Conservation (phyloP, 2,113 vertebrate species). For the Orthochromis malagaraziensis region DNA sequence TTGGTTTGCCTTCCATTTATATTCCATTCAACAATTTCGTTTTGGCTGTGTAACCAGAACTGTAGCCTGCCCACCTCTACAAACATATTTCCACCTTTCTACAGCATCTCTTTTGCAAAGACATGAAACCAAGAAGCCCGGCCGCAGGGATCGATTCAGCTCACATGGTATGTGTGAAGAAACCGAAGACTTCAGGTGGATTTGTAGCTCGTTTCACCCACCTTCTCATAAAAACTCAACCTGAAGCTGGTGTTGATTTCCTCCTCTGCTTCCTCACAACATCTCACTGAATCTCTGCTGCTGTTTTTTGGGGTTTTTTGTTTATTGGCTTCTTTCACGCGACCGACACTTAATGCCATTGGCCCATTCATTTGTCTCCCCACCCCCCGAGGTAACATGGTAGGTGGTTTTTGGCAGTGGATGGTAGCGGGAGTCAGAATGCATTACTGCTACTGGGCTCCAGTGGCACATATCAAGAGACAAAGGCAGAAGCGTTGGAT, state of each 20-base stretch:
- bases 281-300: background rate
- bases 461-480: background rate
- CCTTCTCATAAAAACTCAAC: background rate
- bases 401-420: slow-evolving; percentile 15
- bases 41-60: background rate
- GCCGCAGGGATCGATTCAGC: background rate
- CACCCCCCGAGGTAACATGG: background rate
- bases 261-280: background rate
- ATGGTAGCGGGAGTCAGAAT: slow-evolving; percentile 13
- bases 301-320: background rate
- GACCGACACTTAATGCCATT: background rate
- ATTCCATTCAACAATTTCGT: background rate
- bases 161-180: background rate
- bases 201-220: background rate
- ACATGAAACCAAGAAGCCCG: background rate
- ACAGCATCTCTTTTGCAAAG: background rate
- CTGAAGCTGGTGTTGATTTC: background rate
- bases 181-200: background rate
- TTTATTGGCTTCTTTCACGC: background rate
- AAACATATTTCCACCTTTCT: background rate
- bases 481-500: background rate
- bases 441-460: slow-evolving; percentile 2
- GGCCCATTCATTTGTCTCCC: background rate
- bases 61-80: background rate
- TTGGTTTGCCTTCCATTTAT: background rate